Conservation (phyloP, 2,797 vertebrate species). For the Bucorvus abyssinicus region DNA sequence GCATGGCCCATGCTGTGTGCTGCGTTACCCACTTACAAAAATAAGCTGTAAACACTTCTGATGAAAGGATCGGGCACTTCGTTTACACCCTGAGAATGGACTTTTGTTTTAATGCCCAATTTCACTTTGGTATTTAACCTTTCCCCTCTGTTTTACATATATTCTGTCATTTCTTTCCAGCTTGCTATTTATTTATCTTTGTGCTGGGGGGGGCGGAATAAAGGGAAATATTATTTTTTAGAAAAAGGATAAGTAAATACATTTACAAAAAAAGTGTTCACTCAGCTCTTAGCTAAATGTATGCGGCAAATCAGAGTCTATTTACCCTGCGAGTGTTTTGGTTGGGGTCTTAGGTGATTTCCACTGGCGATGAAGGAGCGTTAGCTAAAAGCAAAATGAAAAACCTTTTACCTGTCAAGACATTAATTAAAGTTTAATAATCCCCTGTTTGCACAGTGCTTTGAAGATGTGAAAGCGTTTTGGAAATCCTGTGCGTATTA, state of each 20-base stretch:
- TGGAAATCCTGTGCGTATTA: neutral
- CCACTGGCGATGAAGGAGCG: neutral
- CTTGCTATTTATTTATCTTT: conserved; percentile 58
- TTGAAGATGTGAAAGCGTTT: neutral
- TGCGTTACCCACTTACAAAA: conserved; percentile 69
- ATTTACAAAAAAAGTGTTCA: conserved; percentile 14
- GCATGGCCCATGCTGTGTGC: neutral
- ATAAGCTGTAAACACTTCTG: conserved; percentile 69
- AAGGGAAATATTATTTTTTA: neutral
- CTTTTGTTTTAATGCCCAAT: conserved; percentile 64
- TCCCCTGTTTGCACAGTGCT: conserved; percentile 7
- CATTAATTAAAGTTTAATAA: conserved; percentile 58
- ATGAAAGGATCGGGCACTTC: conserved; percentile 65
- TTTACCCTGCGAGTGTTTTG: conserved; percentile 7
- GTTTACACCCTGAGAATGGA: conserved; percentile 48
- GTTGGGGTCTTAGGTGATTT: conserved; percentile 13
- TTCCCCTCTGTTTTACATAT: conserved; percentile 53
- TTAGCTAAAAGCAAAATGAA: neutral
- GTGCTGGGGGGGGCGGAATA: neutral
- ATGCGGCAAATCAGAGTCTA: neutral
- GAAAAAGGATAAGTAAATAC: conserved; percentile 31
- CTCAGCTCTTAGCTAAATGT: neutral
- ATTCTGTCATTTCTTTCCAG: conserved; percentile 55
- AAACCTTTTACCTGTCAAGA: neutral
- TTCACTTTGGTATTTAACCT: conserved; percentile 61